These are phyloP conservation scores for Panagrolaimus sp. DNA, from an alignment of 1,140 invertebrate species.

Conservation along the genomic window DNA sequence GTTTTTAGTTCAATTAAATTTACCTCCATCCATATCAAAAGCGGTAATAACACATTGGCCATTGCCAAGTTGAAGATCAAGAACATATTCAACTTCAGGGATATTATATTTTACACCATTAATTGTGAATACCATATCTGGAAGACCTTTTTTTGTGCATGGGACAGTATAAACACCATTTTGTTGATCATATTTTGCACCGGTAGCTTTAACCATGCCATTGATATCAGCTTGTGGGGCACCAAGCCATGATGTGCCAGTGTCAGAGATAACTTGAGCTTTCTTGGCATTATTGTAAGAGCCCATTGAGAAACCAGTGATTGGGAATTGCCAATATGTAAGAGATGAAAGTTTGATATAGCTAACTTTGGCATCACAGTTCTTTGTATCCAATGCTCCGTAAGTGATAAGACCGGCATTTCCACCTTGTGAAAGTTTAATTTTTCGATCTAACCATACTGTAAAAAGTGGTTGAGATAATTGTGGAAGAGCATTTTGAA, in stretches of 20 bases:
- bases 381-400: conserved; percentile 38
- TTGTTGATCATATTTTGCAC: conserved; percentile 31
- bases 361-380: conserved; percentile 36
- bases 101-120: conserved; percentile 28
- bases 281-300: conserved; percentile 28
- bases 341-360: conserved; percentile 37
- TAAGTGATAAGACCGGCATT: conserved; percentile 45
- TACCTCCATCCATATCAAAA: conserved; percentile 21
- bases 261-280: conserved; percentile 43
- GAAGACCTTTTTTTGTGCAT: conserved; percentile 29
- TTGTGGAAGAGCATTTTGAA: conserved; percentile 42
- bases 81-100: conserved; percentile 37
- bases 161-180: conserved; percentile 31
- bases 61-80: conserved; percentile 32
- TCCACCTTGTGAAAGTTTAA: conserved; percentile 26
- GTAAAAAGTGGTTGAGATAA: conserved; percentile 38
- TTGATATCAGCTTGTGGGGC: conserved; percentile 23
- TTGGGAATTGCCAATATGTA: conserved; percentile 47
- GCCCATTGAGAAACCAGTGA: conserved; percentile 33
- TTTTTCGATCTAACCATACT: conserved; percentile 43
- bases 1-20: too few species aligned
- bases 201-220: conserved; percentile 29
- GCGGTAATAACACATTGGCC: conserved; percentile 31
- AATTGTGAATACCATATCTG: conserved; percentile 42
- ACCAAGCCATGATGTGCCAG: conserved; percentile 40